Conservation (phyloP, 2,797 vertebrate species). For the Ficedula albicollis region DNA sequence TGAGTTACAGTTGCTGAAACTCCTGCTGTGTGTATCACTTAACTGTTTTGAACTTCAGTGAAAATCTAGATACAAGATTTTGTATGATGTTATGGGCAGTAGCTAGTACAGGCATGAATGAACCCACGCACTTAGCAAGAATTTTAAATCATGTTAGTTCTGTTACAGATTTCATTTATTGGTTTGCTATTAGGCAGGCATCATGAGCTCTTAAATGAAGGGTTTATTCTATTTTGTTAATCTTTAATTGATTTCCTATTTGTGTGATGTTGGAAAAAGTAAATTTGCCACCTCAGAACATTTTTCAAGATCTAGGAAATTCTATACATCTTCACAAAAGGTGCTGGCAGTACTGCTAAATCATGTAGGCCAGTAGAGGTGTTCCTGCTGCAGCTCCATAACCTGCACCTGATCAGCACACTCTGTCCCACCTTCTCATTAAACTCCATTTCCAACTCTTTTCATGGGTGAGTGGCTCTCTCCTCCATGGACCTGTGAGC, state of each 20-base stretch:
- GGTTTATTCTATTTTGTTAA: background rate
- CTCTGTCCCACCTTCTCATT: too few species aligned
- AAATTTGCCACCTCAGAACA: background rate
- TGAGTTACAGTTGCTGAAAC: background rate
- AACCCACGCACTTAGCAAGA: background rate
- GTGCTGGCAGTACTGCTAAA: background rate
- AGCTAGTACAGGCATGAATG: background rate
- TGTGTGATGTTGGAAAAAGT: background rate
- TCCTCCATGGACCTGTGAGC: too few species aligned
- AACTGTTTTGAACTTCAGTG: background rate
- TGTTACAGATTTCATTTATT: background rate
- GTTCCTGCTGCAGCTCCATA: background rate
- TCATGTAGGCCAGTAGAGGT: background rate
- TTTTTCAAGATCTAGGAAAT: background rate
- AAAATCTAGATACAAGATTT: background rate
- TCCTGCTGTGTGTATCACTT: background rate
- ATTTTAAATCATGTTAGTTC: background rate
- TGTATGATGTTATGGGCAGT: background rate
- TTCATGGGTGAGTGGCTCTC: too few species aligned
- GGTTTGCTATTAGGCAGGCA: background rate
- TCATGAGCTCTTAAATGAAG: background rate
- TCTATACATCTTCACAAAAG: background rate
- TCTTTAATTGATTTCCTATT: background rate
- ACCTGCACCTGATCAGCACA: too few species aligned
- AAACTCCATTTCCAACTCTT: too few species aligned